Base-by-base conservation (phyloP, 2,797 vertebrate species). In the Kryptopterus vitreolus region DNA sequence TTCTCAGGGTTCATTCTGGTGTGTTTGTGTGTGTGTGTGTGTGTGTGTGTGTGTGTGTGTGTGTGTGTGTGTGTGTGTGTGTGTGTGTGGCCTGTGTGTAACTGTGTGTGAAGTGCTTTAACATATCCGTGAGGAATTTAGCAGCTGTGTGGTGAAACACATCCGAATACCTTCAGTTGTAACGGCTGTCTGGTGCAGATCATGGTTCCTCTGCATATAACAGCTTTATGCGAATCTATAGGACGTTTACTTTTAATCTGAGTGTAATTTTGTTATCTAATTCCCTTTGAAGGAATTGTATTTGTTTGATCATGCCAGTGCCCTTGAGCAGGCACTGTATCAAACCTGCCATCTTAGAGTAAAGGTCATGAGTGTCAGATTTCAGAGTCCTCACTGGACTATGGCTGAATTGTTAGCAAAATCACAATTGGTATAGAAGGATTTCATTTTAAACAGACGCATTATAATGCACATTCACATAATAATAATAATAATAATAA, bases 301-400 rank as follows among this genome's bases (percentile, higher is more conserved):
- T 77, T 77, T 55, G 58, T 33, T 81, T 70, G 53, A 69, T 81
- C 53, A 76, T 10, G 29, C 18, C 2, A 16, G 35, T 65, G 75
- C 66, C 26, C 66, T 72, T 55, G 66, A 65, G 58, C 20, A 5
- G n/a, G 5, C 43, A 18, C 29, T 76, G 62, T 62, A 76, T 77
- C 58, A 71, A 18, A 59, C 70, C 26, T 35, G 24, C n/a, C 9
- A 50, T 29, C 26, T 52, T 52, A 22, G 26, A 31, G 18, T 70
- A 52, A 70, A 70, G 43, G 43, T 69, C 26, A 70, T 6, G 18
- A 52, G 46, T 31, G 68, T 20, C 12, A 48, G 43, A 43, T 43
- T 65, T 65, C 38, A 46, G 22, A 31, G 38, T 18, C 26, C 0
- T 31, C 46, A 18, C 26, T 3, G 38, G 16, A n/a, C n/a, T 46